These are phyloP conservation scores for Tyrannus savana DNA, from an alignment of 2,113 vertebrate species.

Conservation along the genomic window DNA sequence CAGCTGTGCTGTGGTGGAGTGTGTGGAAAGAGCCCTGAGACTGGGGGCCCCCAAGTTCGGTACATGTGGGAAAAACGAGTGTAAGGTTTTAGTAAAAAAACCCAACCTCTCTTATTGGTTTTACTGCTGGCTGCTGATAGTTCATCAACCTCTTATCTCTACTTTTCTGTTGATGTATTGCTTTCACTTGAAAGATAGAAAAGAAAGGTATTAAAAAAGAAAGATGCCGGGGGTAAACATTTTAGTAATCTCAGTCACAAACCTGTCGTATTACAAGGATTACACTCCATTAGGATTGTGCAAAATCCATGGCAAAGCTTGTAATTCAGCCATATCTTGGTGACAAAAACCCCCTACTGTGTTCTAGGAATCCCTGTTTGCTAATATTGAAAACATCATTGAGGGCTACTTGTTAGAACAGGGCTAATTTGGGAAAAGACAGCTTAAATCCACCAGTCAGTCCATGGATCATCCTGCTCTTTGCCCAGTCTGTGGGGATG, in stretches of 20 bases:
- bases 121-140: not conserved
- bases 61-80: not conserved
- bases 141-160: not conserved
- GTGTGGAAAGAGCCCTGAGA: not conserved
- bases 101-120: not conserved
- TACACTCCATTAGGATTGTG: not conserved
- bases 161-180: not conserved
- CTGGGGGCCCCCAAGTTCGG: fast-evolving
- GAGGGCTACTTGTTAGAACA: not conserved
- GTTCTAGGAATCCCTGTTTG: not conserved
- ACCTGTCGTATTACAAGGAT: not conserved
- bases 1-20: not conserved
- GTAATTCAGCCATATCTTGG: not conserved
- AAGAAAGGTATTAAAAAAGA: not conserved
- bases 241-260: not conserved
- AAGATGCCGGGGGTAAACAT: not conserved
- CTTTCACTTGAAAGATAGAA: not conserved
- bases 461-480: fast-evolving
- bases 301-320: not conserved
- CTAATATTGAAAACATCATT: not conserved
- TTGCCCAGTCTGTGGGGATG: fast-evolving
- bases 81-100: not conserved
- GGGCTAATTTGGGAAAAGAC: not conserved
- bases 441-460: not conserved
- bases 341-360: not conserved